phyloP scores from a whole-genome alignment of 2,888 invertebrate genomes.

The Leptopilina myrica region DNA sequence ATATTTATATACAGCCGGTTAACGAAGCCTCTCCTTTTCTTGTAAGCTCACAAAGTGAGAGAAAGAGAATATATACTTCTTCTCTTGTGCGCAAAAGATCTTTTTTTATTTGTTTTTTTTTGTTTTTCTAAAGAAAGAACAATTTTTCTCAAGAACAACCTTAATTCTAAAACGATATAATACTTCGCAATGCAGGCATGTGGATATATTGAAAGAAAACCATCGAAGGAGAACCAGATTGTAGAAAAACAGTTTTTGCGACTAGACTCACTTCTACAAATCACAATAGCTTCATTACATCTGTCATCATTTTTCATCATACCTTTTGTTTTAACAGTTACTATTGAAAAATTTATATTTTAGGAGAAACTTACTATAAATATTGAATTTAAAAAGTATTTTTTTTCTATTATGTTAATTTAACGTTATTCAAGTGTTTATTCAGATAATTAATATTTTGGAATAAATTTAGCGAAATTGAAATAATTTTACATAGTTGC shows the following conservation, averaged over 20 bases:
- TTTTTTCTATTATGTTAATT: no score
- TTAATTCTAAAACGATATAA: slow-evolving; percentile 8
- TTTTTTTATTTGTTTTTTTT: no score
- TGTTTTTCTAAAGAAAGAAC: neutral
- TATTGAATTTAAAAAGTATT: no score
- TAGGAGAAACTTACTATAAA: no score
- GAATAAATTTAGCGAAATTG: no score
- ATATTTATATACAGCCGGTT: slow-evolving; percentile 42
- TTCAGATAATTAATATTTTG: no score
- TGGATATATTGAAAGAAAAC: slow-evolving; percentile 38
- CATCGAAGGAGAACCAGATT: slow-evolving; percentile 28
- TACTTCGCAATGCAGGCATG: slow-evolving; percentile 25
- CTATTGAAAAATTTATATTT: no score
- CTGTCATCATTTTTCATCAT: neutral
- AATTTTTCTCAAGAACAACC: slow-evolving; percentile 22
- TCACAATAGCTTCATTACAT: slow-evolving; percentile 8
- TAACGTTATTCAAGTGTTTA: no score
- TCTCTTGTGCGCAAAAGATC: slow-evolving; percentile 15
- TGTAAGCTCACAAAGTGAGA: neutral
- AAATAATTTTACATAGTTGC: no score
- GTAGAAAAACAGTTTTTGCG: slow-evolving; percentile 15
- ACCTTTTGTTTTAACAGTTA: no score
- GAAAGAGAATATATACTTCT: slow-evolving; percentile 20
- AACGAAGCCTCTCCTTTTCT: slow-evolving; percentile 48
- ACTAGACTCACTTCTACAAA: neutral